phyloP scores from a whole-genome alignment of 2,888 invertebrate species.

The Phaonia tiefii region DNA sequence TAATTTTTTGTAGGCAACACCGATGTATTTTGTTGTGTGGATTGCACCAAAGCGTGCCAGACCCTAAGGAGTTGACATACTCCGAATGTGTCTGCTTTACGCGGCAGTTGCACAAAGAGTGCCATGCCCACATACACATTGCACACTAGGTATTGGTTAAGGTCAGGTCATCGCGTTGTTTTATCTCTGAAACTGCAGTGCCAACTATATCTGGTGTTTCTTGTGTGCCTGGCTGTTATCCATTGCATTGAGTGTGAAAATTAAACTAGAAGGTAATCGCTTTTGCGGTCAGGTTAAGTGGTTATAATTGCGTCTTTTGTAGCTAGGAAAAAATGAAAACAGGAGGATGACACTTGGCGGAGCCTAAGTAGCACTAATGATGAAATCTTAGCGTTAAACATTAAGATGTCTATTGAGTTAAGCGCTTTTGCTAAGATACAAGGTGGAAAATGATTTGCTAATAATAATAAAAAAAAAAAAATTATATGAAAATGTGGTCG shows the following conservation, averaged over 20 bases:
- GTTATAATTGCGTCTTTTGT: constrained; percentile 7
- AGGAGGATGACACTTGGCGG: not conserved
- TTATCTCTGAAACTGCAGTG: not conserved
- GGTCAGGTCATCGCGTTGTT: constrained; percentile 21
- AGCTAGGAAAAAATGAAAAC: not conserved
- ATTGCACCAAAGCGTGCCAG: constrained; percentile 19
- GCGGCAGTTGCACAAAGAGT: not conserved
- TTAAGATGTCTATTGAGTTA: no score
- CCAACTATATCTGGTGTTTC: not conserved
- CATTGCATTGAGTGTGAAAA: not conserved
- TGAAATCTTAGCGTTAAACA: not conserved
- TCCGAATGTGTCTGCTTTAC: not conserved
- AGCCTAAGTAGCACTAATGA: no score
- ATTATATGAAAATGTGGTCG: no score
- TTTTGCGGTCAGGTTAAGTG: constrained; percentile 36
- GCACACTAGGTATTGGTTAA: constrained; percentile 17
- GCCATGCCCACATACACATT: not conserved
- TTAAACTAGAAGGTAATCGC: constrained; percentile 16
- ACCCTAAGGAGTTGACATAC: constrained; percentile 35
- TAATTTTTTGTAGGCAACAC: no score
- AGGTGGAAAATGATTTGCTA: not conserved
- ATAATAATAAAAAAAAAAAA: no score
- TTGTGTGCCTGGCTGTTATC: constrained; percentile 3
- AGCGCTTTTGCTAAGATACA: no score
- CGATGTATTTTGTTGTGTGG: no score